Percentiles rank a stretch among this genome's conserved stretches.
Conservation (phyloP, 2,797 vertebrate genomes). For the Anabacerthia variegaticeps region DNA sequence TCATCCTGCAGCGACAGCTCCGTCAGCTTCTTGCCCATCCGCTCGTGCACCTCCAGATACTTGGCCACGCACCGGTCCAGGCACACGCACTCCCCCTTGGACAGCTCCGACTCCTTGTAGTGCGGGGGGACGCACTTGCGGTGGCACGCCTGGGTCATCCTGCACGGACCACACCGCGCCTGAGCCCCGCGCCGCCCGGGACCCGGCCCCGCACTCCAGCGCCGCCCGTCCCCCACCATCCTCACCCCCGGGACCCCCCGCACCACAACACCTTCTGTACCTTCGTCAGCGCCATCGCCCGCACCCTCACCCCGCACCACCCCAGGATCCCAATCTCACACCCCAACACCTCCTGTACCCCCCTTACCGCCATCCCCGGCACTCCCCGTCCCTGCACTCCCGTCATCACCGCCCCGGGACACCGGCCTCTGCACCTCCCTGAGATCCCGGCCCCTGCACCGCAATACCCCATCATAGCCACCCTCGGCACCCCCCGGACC, state of each 20-base stretch:
- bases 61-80: constrained; percentile 97
- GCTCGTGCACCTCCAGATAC: constrained; percentile 95
- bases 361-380: not conserved
- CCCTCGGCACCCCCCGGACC: not conserved
- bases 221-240: not conserved
- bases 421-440: not conserved
- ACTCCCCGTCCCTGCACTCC: not conserved
- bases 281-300: not conserved
- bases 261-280: not conserved
- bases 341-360: not conserved
- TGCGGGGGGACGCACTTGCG: constrained; percentile 94
- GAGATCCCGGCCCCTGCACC: not conserved
- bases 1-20: constrained; percentile 95
- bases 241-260: too few species aligned
- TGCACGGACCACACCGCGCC: not conserved
- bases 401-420: too few species aligned
- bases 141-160: constrained; percentile 95
- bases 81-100: constrained; percentile 94
- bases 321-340: not conserved
- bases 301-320: not conserved
- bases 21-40: constrained; percentile 92
- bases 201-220: not conserved
- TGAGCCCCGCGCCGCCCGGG: not conserved
- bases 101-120: constrained; percentile 92
- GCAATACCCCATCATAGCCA: not conserved